These are phyloP conservation scores for Biston stratarius DNA, from an alignment of 2,888 invertebrate genomes.

Conservation along the genomic window DNA sequence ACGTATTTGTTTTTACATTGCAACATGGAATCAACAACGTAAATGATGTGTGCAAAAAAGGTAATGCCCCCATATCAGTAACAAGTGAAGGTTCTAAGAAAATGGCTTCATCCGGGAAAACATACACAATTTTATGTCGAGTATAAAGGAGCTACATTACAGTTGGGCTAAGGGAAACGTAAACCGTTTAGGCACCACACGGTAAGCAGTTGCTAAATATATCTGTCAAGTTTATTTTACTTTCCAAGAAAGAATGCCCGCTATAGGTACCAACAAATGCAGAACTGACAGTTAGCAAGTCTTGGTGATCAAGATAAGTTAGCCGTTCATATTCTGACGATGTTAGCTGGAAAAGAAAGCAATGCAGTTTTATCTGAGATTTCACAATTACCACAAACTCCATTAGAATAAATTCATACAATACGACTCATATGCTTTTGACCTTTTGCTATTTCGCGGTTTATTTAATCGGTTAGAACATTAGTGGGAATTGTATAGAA, in stretches of 20 bases:
- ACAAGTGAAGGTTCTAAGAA: constrained; percentile 29
- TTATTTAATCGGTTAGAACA: neutral
- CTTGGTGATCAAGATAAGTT: constrained; percentile 34
- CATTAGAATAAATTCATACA: constrained; percentile 1
- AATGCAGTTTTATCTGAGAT: neutral
- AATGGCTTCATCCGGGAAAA: constrained; percentile 48
- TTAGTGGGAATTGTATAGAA: neutral
- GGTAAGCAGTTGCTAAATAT: constrained; percentile 22
- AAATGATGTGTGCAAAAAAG: constrained; percentile 23
- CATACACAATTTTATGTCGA: neutral
- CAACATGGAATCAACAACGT: constrained; percentile 22
- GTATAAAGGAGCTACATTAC: neutral
- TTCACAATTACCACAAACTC: neutral
- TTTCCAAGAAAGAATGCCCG: constrained; percentile 20
- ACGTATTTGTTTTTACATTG: constrained; percentile 13
- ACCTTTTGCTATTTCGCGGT: neutral
- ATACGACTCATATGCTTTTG: neutral
- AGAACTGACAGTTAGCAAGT: constrained; percentile 25
- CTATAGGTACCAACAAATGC: constrained; percentile 25
- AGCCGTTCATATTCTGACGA: neutral
- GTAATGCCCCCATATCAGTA: constrained; percentile 29
- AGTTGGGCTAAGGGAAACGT: constrained; percentile 24
- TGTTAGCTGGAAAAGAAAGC: neutral
- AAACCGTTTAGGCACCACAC: constrained; percentile 26
- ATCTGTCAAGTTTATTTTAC: constrained; percentile 30